A percentile compares a stretch with the other conserved stretches of the same genome.
These are phyloP conservation scores for Goniozus legneri DNA, from an alignment of 1,140 invertebrate species.

Conservation along the genomic window DNA sequence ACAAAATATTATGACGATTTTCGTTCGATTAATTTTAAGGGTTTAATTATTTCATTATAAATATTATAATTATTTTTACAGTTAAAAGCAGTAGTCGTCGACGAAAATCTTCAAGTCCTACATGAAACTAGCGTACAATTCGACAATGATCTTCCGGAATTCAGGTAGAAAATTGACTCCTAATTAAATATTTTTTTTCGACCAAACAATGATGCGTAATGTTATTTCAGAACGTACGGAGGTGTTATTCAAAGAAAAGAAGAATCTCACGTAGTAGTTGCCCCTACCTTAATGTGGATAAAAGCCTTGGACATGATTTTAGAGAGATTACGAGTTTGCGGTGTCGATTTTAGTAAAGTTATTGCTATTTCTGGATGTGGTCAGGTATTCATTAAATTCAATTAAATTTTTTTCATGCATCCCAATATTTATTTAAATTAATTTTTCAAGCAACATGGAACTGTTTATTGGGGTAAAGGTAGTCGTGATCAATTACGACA, in stretches of 20 bases:
- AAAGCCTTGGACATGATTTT: constrained; percentile 91
- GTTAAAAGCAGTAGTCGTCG: constrained; percentile 87
- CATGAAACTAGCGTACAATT: constrained; percentile 82
- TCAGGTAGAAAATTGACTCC: too few relatives aligned
- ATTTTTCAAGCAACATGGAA: constrained; percentile 85
- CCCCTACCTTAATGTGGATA: constrained; percentile 90
- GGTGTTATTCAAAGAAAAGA: constrained; percentile 70
- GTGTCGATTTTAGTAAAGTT: constrained; percentile 79
- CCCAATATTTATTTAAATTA: constrained; percentile 2
- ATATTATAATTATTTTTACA: constrained; percentile 61
- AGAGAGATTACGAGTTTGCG: constrained; percentile 75
- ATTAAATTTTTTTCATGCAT: neutral
- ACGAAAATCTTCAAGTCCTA: constrained; percentile 69
- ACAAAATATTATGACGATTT: constrained; percentile 11
- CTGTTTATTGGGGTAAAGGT: constrained; percentile 87
- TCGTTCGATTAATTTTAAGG: constrained; percentile 5
- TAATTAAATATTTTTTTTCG: too few relatives aligned
- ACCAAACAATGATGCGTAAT: neutral
- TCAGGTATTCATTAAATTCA: constrained; percentile 61
- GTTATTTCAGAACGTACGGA: constrained; percentile 66
- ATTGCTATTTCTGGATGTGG: constrained; percentile 83
- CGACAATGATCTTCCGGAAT: constrained; percentile 88
- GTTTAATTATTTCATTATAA: constrained; percentile 11
- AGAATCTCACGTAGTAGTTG: constrained; percentile 63
- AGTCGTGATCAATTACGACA: constrained; percentile 62